phyloP scores from a whole-genome alignment of 2,888 invertebrate genomes.

The Plagodis dolabraria region DNA sequence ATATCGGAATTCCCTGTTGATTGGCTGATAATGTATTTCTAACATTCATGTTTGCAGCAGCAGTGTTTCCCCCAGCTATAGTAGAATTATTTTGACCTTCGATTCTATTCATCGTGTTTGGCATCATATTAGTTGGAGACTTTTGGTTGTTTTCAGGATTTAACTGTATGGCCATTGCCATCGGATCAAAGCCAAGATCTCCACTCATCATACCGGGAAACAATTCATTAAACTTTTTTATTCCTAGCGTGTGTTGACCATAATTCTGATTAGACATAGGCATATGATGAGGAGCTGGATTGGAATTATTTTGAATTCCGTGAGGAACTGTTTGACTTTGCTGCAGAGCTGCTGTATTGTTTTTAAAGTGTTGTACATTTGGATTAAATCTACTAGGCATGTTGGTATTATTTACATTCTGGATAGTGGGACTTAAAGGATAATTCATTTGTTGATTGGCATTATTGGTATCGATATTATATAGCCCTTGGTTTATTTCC shows the following conservation, averaged over 20 bases:
- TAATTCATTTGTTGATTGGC: slow-evolving; percentile 37
- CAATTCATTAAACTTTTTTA: slow-evolving; percentile 73
- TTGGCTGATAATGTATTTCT: slow-evolving; percentile 26
- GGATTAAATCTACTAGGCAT: slow-evolving; percentile 33
- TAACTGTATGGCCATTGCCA: slow-evolving; percentile 79
- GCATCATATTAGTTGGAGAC: slow-evolving; percentile 61
- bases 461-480: slow-evolving; percentile 14
- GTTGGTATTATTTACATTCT: slow-evolving; percentile 46
- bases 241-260: slow-evolving; percentile 61
- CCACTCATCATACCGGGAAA: slow-evolving; percentile 71
- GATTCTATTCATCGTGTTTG: slow-evolving; percentile 59
- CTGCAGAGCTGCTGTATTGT: slow-evolving; percentile 31
- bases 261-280: slow-evolving; percentile 37
- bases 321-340: slow-evolving; percentile 23
- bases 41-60: slow-evolving; percentile 26
- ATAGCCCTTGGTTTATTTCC: slow-evolving; percentile 21
- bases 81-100: slow-evolving; percentile 40
- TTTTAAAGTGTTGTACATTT: slow-evolving; percentile 30
- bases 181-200: slow-evolving; percentile 75
- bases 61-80: slow-evolving; percentile 41
- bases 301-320: slow-evolving; percentile 17
- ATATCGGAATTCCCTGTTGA: slow-evolving; percentile 14
- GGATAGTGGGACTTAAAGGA: slow-evolving; percentile 29
- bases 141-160: slow-evolving; percentile 73
- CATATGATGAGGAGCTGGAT: slow-evolving; percentile 42